Evolutionary conservation across 2,888 invertebrate genomes (phyloP).

Genomic region (Agriopis leucophaearia): DNA sequence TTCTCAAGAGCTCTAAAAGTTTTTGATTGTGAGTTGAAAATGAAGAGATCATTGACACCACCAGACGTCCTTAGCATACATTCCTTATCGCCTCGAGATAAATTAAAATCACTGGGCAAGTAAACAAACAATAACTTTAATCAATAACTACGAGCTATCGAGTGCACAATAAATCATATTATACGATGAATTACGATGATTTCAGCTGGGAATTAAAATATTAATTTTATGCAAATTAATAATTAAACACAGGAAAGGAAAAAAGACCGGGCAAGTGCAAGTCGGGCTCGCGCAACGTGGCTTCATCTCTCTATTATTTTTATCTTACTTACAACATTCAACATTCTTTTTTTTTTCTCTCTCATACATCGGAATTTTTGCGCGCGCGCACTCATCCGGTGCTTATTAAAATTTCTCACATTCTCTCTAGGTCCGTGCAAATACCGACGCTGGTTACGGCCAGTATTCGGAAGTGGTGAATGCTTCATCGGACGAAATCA

Average conservation of each 20-base stretch:
- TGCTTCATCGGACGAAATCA: conserved; percentile 88
- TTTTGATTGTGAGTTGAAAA: neutral
- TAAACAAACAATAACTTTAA: conserved; percentile 25
- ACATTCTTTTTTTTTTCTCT: no score
- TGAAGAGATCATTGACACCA: neutral
- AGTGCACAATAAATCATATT: conserved; percentile 3
- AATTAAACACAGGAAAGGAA: no score
- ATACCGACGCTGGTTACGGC: conserved; percentile 92
- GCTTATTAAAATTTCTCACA: no score
- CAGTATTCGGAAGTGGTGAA: conserved; percentile 88
- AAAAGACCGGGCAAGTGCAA: no score
- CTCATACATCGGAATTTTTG: no score
- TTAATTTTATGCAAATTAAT: neutral
- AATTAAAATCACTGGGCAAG: conserved; percentile 17
- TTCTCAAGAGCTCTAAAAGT: no score
- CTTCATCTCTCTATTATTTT: no score
- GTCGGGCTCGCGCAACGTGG: no score
- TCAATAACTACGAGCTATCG: conserved; percentile 1
- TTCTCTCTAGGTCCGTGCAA: conserved; percentile 90
- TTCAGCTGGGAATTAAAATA: neutral
- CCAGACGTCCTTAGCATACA: conserved; percentile 17
- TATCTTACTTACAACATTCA: no score
- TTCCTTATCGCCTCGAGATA: conserved; percentile 23
- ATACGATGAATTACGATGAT: neutral
- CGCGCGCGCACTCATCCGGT: no score